Conservation (phyloP, 1,140 invertebrate species). For the Zophobas morio region DNA sequence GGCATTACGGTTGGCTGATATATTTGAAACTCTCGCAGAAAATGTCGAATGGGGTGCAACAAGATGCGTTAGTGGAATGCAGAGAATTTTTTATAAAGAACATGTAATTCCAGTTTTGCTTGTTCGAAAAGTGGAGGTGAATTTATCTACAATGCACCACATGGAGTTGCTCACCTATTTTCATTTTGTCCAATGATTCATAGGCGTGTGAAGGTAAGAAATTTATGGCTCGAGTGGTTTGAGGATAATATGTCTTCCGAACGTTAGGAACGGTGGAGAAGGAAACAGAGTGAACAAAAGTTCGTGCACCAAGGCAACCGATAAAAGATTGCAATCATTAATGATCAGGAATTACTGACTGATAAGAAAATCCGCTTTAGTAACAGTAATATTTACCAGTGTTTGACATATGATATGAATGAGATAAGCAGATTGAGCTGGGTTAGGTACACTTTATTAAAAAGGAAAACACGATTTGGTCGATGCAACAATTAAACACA, state of each 20-base stretch:
- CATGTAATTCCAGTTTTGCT: slow-evolving; percentile 37
- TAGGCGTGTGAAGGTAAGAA: neutral
- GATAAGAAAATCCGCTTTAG: no score
- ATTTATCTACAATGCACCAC: slow-evolving; percentile 18
- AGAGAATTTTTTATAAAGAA: slow-evolving; percentile 20
- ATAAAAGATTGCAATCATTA: no score
- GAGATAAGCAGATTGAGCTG: no score
- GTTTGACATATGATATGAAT: no score
- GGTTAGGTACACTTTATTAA: no score
- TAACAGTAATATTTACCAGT: no score
- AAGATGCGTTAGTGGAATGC: slow-evolving; percentile 13
- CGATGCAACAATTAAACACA: no score
- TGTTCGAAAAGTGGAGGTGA: slow-evolving; percentile 31
- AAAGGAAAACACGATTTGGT: no score
- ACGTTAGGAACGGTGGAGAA: neutral
- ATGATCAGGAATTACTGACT: no score
- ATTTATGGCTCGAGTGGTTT: neutral
- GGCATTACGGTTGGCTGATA: slow-evolving; percentile 21
- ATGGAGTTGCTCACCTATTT: slow-evolving; percentile 35
- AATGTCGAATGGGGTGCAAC: slow-evolving; percentile 18
- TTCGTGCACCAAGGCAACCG: no score
- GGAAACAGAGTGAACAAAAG: neutral
- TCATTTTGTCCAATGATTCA: slow-evolving; percentile 12
- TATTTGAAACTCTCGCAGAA: neutral
- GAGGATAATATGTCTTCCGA: neutral